Base-by-base conservation (phyloP, 1,140 invertebrate genomes). In the Chironomus tepperi region DNA sequence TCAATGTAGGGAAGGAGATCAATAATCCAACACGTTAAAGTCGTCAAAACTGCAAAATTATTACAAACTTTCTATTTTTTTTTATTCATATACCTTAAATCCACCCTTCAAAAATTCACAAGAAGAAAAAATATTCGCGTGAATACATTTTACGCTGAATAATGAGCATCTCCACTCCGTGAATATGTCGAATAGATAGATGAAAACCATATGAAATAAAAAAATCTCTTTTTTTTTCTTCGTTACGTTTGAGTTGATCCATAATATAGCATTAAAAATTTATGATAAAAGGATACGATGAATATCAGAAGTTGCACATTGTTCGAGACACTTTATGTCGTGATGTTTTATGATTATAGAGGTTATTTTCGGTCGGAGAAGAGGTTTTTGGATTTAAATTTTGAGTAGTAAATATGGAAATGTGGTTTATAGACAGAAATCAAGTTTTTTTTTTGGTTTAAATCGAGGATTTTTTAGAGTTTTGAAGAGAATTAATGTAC, bases 271-370 rank as follows among this genome's bases (percentile, higher is more conserved):
- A 57, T 57, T 57, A 57, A 57, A 57, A 57, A 57, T 57, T 57
- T 57, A 57, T 57, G 47, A n/a, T 57, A 57, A 57, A 57, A 57
- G 47, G 47, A 57, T 57, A 57, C 12, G 47, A 57, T 57, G 47
- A 57, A 57, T 57, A 57, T 15, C 47, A 57, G 47, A 57, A 57
- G 47, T 57, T 12, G 47, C 47, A 57, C 47, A n/a, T 57, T 57
- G 24, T 34, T 34, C 24, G 24, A 34, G 24, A 34, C 24, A 34
- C 24, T 34, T 34, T 34, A 34, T 34, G 24, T 34, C 24, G 24
- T 34, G 24, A 34, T 34, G 24, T 34, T 34, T 34, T 34, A 34
- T 5, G 24, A 34, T 34, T 34, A 34, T 34, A 34, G 24, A 34
- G 24, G 24, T 34, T 34, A 34, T 34, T 34, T 34, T 34, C 5